Conservation (phyloP, 92 coral and sea anemone genomes). For the Porites divaricata region DNA sequence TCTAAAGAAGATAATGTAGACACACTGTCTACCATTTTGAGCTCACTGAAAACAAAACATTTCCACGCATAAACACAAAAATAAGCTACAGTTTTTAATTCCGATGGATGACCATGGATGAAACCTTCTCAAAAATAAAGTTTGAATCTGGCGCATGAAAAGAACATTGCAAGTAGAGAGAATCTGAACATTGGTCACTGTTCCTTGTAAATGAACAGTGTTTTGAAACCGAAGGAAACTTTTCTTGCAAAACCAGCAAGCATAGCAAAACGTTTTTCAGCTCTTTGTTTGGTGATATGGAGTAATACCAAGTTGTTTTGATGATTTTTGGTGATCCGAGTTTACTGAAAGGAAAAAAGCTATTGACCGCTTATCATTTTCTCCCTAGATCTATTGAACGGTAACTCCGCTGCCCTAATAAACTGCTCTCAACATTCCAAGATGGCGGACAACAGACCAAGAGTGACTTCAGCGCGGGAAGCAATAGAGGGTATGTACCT, state of each 20-base stretch:
- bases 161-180: constrained; percentile 55
- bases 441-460: constrained; percentile 82
- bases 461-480: constrained; percentile 88
- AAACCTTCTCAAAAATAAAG: constrained; percentile 29
- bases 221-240: neutral
- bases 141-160: constrained; percentile 89
- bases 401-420: constrained; percentile 70
- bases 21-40: constrained; percentile 70
- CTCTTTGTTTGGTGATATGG: neutral
- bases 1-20: constrained; percentile 81
- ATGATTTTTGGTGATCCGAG: no score
- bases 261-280: neutral
- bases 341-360: neutral
- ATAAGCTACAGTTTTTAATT: neutral
- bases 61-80: constrained; percentile 1
- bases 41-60: neutral
- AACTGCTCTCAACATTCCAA: constrained; percentile 45
- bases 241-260: neutral
- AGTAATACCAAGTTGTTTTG: neutral
- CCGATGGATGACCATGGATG: constrained; percentile 13
- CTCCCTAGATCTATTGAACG: neutral
- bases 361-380: constrained; percentile 8
- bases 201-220: constrained; percentile 22
- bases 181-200: neutral
- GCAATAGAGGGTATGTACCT: constrained; percentile 88